Evolutionary conservation across 2,797 vertebrate genomes (phyloP), one percentile per base, ranked within the genome.

Genomic region (Hephaestus fuliginosus): DNA sequence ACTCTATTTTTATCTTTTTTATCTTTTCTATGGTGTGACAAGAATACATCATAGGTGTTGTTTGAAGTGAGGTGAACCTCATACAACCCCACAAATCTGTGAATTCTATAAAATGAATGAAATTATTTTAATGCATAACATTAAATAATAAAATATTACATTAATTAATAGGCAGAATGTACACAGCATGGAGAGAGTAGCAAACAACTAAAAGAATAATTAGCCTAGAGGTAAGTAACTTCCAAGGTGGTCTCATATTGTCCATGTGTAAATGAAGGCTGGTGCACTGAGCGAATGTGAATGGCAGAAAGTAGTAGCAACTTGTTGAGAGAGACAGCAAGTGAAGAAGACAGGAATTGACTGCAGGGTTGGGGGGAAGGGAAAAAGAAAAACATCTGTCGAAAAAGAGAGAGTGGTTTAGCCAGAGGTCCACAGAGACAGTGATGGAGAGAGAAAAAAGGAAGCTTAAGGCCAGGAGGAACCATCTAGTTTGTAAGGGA

Each of bases 311-410:
- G 70, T 61, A 25, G 61, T 3, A 65, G 65, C 28, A 36, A 44
- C 30, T 58, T 61, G 76, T 49, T 77, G 74, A 68, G 67, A 25
- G 46, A 62, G 22, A 41, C 44, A 39, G 62, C 15, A 20, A 43
- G 15, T 73, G 43, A 76, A 41, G 11, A 6, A 48, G 18, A 66
- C 52, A 70, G 60, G 18, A 17, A 36, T 6, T 44, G 75, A 61
- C 11, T 3, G 56, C 14, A 58, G 25, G 44, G 43, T 25, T 25
- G 48, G 63, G 36, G 20, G 14, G 66, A 65, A 2, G 25, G 25
- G 48, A 53, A 56, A 66, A 84, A 67, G 58, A 73, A 51, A 80
- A 84, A 78, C 70, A 64, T 60, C 20, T n/a, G 56, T 43, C 25
- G 25, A 51, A 71, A 67, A 62, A 33, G 79, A 71, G 76, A 68